Percentiles rank a stretch among this genome's conserved stretches.
These are phyloP conservation scores for Lethenteron camtschaticum DNA, from an alignment of 2,113 vertebrate genomes.

Conservation along the genomic window DNA sequence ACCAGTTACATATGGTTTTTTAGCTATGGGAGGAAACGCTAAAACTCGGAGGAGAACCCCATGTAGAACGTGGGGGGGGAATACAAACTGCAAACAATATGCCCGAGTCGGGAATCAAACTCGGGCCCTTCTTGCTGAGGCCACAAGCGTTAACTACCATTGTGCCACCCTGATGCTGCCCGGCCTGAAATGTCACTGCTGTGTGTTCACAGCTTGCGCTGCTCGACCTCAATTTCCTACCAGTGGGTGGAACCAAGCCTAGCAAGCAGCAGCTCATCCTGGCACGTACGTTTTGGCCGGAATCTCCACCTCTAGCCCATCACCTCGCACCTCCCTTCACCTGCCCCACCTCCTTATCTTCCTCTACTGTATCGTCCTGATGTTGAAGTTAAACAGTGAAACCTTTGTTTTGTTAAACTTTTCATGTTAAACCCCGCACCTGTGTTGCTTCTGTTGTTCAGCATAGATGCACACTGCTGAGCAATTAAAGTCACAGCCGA, in stretches of 20 bases:
- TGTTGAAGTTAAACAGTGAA: too few species aligned
- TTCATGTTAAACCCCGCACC: too few species aligned
- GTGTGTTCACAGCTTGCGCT: slow-evolving; percentile 34
- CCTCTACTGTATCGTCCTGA: too few species aligned
- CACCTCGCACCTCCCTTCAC: too few species aligned
- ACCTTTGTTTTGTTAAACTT: too few species aligned
- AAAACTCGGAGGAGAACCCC: background rate
- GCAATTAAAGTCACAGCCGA: too few species aligned
- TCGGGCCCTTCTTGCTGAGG: background rate
- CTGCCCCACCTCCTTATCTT: too few species aligned
- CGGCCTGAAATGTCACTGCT: background rate
- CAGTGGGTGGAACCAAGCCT: slow-evolving; percentile 43
- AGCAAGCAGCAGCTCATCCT: slow-evolving; percentile 70
- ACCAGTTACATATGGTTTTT: too few species aligned
- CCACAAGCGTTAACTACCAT: background rate
- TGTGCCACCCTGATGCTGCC: too few species aligned
- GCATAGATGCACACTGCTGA: too few species aligned
- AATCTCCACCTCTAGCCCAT: too few species aligned
- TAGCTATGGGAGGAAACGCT: background rate
- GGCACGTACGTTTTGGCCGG: slow-evolving; percentile 37
- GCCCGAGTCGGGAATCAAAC: background rate
- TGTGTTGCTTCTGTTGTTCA: too few species aligned
- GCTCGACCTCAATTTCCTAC: slow-evolving; percentile 66
- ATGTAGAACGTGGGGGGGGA: background rate
- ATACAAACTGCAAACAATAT: slow-evolving; percentile 1